Conservation (phyloP, 2,113 vertebrate species). For the Podarcis muralis region DNA sequence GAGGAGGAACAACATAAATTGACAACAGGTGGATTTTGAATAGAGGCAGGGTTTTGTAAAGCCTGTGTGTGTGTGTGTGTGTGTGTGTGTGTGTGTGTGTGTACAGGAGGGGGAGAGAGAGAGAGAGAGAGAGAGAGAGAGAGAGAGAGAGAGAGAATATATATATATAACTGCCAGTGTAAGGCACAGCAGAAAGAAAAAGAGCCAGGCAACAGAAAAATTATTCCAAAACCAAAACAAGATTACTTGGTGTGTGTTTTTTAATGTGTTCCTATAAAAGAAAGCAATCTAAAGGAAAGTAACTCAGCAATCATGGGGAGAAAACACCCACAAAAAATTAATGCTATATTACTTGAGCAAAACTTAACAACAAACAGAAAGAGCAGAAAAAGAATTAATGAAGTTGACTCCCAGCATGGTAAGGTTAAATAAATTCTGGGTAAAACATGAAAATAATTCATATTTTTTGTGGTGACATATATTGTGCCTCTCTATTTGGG, state of each 20-base stretch:
- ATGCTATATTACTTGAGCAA: neutral
- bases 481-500: neutral
- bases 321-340: neutral
- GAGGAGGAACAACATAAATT: neutral
- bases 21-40: neutral
- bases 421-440: conserved; percentile 6
- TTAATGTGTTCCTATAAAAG: neutral
- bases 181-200: neutral
- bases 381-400: neutral
- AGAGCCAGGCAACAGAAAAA: neutral
- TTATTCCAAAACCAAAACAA: neutral
- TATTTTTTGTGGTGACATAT: neutral
- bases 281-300: neutral
- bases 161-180: too few species aligned
- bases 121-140: too few species aligned
- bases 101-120: too few species aligned
- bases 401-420: neutral
- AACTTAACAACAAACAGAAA: neutral
- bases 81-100: too few species aligned
- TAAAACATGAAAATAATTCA: conserved; percentile 1
- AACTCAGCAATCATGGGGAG: neutral
- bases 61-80: neutral
- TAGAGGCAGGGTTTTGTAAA: neutral
- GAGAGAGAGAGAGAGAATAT: too few species aligned
- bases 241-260: neutral